Percentiles rank a stretch among this genome's conserved stretches.
These are phyloP conservation scores for Helicoverpa zea DNA, from an alignment of 1,140 invertebrate genomes.

Conservation along the genomic window DNA sequence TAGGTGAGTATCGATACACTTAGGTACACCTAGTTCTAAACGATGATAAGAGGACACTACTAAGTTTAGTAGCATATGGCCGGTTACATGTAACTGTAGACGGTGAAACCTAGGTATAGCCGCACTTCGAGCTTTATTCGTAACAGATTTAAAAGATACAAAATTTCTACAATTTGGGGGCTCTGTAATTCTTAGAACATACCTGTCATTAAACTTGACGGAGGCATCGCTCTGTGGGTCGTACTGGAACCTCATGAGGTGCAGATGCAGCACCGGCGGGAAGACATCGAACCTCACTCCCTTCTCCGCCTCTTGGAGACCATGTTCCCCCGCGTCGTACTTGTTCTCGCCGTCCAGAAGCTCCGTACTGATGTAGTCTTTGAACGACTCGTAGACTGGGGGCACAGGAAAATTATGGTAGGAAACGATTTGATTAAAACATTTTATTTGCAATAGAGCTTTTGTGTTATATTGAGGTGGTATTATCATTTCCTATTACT, in stretches of 20 bases:
- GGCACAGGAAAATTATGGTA: slow-evolving; percentile 38
- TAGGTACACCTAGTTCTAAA: not conserved
- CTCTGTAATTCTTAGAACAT: not conserved
- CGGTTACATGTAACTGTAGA: too few relatives aligned
- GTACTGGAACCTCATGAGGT: slow-evolving; percentile 99
- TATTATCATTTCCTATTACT: too few relatives aligned
- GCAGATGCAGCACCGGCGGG: slow-evolving; percentile 99
- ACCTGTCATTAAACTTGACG: slow-evolving; percentile 99
- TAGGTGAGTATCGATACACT: not conserved
- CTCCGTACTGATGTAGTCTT: slow-evolving; percentile 98
- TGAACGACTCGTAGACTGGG: slow-evolving; percentile 98
- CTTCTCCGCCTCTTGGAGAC: slow-evolving; percentile 99
- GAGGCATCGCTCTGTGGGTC: slow-evolving; percentile 97
- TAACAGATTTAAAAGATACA: too few relatives aligned
- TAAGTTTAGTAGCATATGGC: too few relatives aligned
- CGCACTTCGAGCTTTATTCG: too few relatives aligned
- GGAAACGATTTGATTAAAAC: not conserved
- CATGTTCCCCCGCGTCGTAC: slow-evolving; percentile 99
- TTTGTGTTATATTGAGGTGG: too few relatives aligned
- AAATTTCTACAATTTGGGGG: too few relatives aligned
- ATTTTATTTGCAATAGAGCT: too few relatives aligned
- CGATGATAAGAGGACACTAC: too few relatives aligned
- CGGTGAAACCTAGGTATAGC: too few relatives aligned
- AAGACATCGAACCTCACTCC: slow-evolving; percentile 98
- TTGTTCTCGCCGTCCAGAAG: slow-evolving; percentile 99